Conservation (phyloP, 2,113 vertebrate species). For the Cavia porcellus region DNA sequence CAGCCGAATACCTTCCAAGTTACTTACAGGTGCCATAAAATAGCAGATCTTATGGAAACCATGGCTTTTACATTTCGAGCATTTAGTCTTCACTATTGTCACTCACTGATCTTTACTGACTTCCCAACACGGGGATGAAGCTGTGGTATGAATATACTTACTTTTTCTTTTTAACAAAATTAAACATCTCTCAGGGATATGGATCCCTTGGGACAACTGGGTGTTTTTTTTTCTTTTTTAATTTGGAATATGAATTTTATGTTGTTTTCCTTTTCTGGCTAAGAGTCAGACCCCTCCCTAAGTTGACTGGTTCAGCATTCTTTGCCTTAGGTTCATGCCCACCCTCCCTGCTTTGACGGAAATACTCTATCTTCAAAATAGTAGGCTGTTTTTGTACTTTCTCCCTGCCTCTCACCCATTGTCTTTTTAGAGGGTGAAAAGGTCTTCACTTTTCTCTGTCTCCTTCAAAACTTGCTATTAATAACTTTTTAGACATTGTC, state of each 20-base stretch:
- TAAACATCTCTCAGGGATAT: not conserved
- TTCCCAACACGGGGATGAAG: not conserved
- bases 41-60: not conserved
- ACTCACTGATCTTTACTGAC: not conserved
- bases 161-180: not conserved
- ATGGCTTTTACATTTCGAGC: fast-evolving
- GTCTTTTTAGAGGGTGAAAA: constrained; percentile 79
- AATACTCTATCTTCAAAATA: constrained; percentile 50
- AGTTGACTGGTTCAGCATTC: not conserved
- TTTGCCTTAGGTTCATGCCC: not conserved
- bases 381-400: constrained; percentile 77
- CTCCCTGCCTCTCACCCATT: constrained; percentile 79
- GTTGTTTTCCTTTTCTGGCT: not conserved
- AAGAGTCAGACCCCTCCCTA: fast-evolving
- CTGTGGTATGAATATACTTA: not conserved
- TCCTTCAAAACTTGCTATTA: constrained; percentile 76
- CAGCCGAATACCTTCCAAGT: not conserved
- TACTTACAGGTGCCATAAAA: no score
- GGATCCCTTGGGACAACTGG: not conserved
- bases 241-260: not conserved
- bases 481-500: constrained; percentile 78
- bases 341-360: constrained; percentile 33
- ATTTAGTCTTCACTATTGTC: not conserved
- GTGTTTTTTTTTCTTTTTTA: not conserved
- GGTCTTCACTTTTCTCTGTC: constrained; percentile 75